phyloP scores from a whole-genome alignment of 2,888 invertebrate species.

The Syrphus vitripennis region DNA sequence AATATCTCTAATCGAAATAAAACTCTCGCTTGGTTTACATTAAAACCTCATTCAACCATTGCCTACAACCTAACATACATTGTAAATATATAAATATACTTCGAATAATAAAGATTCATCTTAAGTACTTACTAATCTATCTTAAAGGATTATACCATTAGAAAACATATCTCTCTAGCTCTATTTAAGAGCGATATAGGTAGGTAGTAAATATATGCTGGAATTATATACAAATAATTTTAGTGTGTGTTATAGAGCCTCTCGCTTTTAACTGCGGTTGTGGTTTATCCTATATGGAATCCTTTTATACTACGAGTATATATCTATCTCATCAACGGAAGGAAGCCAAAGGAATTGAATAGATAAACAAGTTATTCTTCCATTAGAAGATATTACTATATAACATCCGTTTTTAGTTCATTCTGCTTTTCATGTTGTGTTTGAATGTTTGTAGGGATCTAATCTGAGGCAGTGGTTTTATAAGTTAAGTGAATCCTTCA shows the following conservation, averaged over 20 bases:
- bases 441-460: neutral
- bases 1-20: constrained; percentile 9
- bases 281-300: neutral
- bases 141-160: constrained; percentile 62
- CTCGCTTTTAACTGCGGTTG: constrained; percentile 36
- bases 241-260: constrained; percentile 43
- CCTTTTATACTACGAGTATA: neutral
- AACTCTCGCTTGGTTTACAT: neutral
- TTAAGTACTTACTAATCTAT: constrained; percentile 50
- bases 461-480: neutral
- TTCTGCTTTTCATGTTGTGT: neutral
- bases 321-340: constrained; percentile 22
- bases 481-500: neutral
- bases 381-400: constrained; percentile 20
- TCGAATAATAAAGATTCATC: constrained; percentile 5
- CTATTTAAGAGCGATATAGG: neutral
- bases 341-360: constrained; percentile 47
- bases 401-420: constrained; percentile 2
- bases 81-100: neutral
- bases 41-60: neutral
- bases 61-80: neutral
- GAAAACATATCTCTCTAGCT: constrained; percentile 45
- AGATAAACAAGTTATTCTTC: constrained; percentile 61
- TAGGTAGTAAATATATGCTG: neutral
- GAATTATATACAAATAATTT: constrained; percentile 51